Base-by-base conservation (phyloP, 2,888 invertebrate species). In the Acanthopleura granulata region DNA sequence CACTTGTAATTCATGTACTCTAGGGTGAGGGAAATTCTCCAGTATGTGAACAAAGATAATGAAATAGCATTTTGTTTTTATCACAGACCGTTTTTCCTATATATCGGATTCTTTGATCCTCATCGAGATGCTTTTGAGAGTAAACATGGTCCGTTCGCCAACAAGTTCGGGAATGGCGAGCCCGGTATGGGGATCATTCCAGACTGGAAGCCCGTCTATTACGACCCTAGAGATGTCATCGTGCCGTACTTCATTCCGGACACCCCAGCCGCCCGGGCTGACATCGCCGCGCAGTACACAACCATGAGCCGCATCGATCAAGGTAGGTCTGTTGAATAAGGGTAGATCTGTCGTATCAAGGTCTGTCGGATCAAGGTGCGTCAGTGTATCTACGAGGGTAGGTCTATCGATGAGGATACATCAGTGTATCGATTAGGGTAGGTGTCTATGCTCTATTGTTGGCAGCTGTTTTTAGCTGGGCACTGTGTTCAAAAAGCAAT, bases 71-170 rank as follows among this genome's bases (percentile, higher is more conserved):
- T 40, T n/a, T 57, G 3, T 66, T 30, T 40, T 40, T 30, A 27
- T 78, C 77, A 57, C 78, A 83, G 83, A 62, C 81, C 81, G 0
- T 97, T 97, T 91, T 95, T 97, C 87, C 91, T 97, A 74, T 94
- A 95, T 89, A 93, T 97, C 73, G 95, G 94, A 0, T 97, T 97
- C 90, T 97, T 97, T 89, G 97, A 97, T 91, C 96, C 97, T 0
- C 97, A 97, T 91, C 94, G 97, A 3, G 97, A 97, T 89, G 95
- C 95, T 0, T 96, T 95, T 89, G 93, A 93, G 14, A 93, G 95
- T 85, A 93, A 95, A 91, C 95, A 92, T 84, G 97, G 97, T 0
- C 92, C 94, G 77, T 97, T 97, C 91, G 97, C 97, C 89, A 95
- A 97, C 91, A 94, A 94, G 80, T 97, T 95, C 92, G 97, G 97